Base-by-base conservation (phyloP, 2,888 invertebrate species). In the Siphlonurus alternatus region DNA sequence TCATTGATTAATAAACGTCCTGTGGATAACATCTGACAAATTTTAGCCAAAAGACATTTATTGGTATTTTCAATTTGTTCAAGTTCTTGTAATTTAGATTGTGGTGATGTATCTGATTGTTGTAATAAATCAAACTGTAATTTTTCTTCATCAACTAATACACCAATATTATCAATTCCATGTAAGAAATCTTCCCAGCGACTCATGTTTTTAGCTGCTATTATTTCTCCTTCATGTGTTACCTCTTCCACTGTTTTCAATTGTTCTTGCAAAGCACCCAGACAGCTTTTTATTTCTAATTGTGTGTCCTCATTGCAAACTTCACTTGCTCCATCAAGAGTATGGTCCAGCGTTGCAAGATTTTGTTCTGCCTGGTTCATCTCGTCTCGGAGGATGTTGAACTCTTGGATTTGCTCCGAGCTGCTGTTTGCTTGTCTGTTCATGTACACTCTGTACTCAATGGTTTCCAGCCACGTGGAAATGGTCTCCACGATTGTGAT, bases 391-490 rank as follows among this genome's bases (percentile, higher is more conserved):
- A 63, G 51, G 10, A 23, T 18, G 18, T 18, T 38, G 7, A 63
- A n/a, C 51, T 59, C 63, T 18, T 59, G 56, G 56, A 56, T n/a
- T 56, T 56, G 56, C 7, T 56, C 56, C 7, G 56, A 56, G n/a
- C 22, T 56, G 56, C 56, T 56, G 51, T 59, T 59, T 24, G 53
- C 61, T 68, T 81, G 80, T n/a, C 79, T 73, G 66, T 80, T 81
- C 23, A 83, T 73, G 70, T 83, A 86, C 61, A 90, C 87, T 70
- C 85, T 83, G 69, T 89, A 89, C 72, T 90, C 89, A 66, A 92
- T 88, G 24, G 87, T 89, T 76, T 92, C 89, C 59, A 93, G 74
- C 89, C 91, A 91, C 18, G 86, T 85, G 0, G 89, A 88, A 56
- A 93, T 86, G 0, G 85, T 87, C 74, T 91, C 88, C 61, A 91